A percentile compares a stretch with the other conserved stretches of the same genome.
Conservation (phyloP, 2,797 vertebrate species). For the Hippopotamyrus pictus region DNA sequence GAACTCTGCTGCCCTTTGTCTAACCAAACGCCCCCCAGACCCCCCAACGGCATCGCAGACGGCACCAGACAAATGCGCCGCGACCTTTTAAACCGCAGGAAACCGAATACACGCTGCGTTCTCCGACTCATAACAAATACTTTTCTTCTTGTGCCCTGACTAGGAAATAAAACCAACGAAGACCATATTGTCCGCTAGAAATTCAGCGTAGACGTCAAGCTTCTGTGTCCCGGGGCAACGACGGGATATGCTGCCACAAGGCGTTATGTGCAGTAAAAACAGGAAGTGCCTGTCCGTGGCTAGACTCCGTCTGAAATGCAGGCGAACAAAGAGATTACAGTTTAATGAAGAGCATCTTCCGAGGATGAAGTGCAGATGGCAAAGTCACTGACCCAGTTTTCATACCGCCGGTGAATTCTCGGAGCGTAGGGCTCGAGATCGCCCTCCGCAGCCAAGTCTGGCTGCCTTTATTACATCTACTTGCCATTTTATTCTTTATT, state of each 20-base stretch:
- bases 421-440: not conserved
- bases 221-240: not conserved
- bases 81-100: conserved; percentile 38
- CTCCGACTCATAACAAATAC: conserved; percentile 31
- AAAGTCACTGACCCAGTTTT: conserved; percentile 2
- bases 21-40: not conserved
- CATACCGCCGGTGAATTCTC: not conserved
- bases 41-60: not conserved
- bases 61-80: conserved; percentile 10
- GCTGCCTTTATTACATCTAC: not conserved
- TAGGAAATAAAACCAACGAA: conserved; percentile 33
- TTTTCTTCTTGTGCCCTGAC: conserved; percentile 33
- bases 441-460: not conserved
- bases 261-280: not conserved
- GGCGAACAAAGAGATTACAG: not conserved
- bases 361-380: not conserved
- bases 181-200: conserved; percentile 15
- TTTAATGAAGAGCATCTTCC: not conserved
- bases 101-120: conserved; percentile 29
- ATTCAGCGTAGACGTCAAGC: not conserved
- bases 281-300: conserved; percentile 16
- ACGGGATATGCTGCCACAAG: not conserved
- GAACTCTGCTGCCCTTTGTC: not conserved
- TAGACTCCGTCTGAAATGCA: not conserved
- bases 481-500: not conserved